Evolutionary conservation across 2,113 vertebrate genomes (phyloP).

Genomic region (Prinia subflava): DNA sequence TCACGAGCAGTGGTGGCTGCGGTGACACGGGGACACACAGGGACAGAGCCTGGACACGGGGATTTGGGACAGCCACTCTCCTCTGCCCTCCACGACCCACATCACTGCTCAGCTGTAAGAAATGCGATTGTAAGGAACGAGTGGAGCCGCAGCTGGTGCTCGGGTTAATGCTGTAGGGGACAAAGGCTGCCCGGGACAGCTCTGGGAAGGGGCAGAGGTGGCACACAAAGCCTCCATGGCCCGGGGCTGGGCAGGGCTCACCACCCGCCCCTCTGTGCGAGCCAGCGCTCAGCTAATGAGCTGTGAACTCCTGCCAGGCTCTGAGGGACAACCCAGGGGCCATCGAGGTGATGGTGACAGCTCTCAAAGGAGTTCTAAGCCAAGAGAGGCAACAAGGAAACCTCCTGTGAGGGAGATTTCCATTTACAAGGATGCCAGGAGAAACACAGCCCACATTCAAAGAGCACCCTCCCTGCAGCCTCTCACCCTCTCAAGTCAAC

Average conservation of each 20-base stretch:
- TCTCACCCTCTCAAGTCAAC: not conserved
- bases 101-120: not conserved
- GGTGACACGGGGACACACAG: fast-evolving
- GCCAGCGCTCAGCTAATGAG: not conserved
- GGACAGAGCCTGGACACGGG: fast-evolving
- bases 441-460: fast-evolving
- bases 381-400: not conserved
- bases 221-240: not conserved
- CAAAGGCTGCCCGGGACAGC: not conserved
- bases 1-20: fast-evolving
- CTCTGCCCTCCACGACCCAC: not conserved
- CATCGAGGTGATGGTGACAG: not conserved
- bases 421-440: not conserved
- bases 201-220: not conserved
- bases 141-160: not conserved
- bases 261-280: not conserved
- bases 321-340: not conserved
- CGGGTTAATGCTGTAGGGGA: not conserved
- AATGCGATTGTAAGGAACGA: fast-evolving
- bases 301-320: not conserved
- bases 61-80: not conserved
- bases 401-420: not conserved
- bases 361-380: not conserved
- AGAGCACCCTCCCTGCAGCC: not conserved
- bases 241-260: not conserved